Conservation (phyloP, 2,888 invertebrate species). For the Drosophila anceps region DNA sequence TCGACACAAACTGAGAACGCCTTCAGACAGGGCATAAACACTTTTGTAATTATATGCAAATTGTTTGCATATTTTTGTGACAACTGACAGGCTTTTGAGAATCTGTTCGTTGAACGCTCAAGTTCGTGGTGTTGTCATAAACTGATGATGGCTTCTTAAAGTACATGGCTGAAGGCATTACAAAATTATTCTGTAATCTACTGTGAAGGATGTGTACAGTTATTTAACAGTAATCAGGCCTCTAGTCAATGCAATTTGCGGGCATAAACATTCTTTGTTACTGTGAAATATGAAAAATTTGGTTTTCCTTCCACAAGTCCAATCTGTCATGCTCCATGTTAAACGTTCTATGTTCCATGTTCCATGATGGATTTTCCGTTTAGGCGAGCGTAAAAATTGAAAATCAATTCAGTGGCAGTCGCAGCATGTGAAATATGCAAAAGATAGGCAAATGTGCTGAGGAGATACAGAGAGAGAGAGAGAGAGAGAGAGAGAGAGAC, state of each 20-base stretch:
- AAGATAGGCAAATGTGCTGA: constrained; percentile 48
- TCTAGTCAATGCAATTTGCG: constrained; percentile 40
- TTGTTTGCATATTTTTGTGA: constrained; percentile 50
- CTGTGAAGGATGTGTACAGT: constrained; percentile 10
- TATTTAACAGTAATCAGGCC: constrained; percentile 17
- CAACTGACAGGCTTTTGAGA: constrained; percentile 24
- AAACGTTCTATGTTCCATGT: too few relatives aligned
- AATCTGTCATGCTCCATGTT: constrained; percentile 48
- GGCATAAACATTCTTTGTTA: constrained; percentile 15
- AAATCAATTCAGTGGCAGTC: constrained; percentile 66
- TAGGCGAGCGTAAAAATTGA: constrained; percentile 79
- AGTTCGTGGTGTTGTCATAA: constrained; percentile 5
- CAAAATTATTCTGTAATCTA: constrained; percentile 1
- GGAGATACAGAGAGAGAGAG: not conserved
- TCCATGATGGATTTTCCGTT: constrained; percentile 71
- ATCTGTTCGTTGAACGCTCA: constrained; percentile 26
- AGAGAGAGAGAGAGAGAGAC: not conserved
- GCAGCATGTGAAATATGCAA: constrained; percentile 57
- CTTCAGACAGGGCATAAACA: constrained; percentile 18
- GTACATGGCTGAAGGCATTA: not conserved
- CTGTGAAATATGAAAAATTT: constrained; percentile 14
- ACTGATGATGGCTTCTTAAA: constrained; percentile 6
- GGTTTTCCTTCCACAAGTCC: constrained; percentile 13
- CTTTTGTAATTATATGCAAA: constrained; percentile 50
- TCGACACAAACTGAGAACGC: not conserved